phyloP scores from a whole-genome alignment of 2,113 vertebrate species.

The Tachysurus vachellii region DNA sequence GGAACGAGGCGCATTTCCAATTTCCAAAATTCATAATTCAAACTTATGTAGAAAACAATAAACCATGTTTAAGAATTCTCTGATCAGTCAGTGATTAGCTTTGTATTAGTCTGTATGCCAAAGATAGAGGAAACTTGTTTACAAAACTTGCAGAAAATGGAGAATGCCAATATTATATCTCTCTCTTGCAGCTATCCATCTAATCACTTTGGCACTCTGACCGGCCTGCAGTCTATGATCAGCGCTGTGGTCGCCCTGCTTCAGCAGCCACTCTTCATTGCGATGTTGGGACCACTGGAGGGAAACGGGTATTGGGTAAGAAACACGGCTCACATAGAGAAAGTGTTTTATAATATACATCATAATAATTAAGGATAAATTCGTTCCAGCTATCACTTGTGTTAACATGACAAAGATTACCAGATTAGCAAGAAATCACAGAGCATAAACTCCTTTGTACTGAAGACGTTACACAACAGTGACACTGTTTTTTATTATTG shows the following conservation, averaged over 20 bases:
- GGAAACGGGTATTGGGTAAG: slow-evolving; percentile 84
- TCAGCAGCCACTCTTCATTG: slow-evolving; percentile 86
- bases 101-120: not conserved
- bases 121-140: not conserved
- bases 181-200: slow-evolving; percentile 78
- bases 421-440: not conserved
- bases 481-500: not conserved
- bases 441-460: not conserved
- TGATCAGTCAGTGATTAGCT: not conserved
- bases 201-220: slow-evolving; percentile 87
- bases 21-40: not conserved
- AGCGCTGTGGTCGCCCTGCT: slow-evolving; percentile 84
- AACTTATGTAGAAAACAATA: not conserved
- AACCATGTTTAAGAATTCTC: not conserved
- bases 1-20: not conserved
- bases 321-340: not conserved
- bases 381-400: not conserved
- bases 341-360: not conserved
- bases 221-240: slow-evolving; percentile 88
- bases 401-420: not conserved
- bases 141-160: not conserved
- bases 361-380: not conserved
- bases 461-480: not conserved
- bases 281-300: slow-evolving; percentile 75
- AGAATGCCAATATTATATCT: not conserved